Evolutionary conservation across 2,113 vertebrate genomes (phyloP).

Genomic region (Sceloporus undulatus): DNA sequence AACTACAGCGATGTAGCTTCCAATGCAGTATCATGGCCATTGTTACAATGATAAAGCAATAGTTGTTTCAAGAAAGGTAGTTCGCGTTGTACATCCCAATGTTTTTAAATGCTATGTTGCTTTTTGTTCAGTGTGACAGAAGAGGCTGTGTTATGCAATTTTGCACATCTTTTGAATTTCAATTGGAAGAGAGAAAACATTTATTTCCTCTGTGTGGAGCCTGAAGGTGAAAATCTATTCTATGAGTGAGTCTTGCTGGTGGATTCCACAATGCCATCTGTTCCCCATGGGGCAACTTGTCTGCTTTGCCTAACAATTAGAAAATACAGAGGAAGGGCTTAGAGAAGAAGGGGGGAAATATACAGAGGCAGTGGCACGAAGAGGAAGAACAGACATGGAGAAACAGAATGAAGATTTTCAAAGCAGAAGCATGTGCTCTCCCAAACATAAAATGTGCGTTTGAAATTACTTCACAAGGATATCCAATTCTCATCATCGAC

Average conservation of each 20-base stretch:
- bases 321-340: constrained; percentile 63
- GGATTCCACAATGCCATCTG: constrained; percentile 74
- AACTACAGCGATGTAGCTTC: too few species aligned
- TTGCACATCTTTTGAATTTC: constrained; percentile 62
- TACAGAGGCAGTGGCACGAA: constrained; percentile 45
- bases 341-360: constrained; percentile 48
- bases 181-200: constrained; percentile 69
- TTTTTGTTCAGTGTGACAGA: constrained; percentile 47
- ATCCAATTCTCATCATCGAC: constrained; percentile 10
- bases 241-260: constrained; percentile 66
- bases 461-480: constrained; percentile 22
- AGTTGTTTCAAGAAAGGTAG: constrained; percentile 35
- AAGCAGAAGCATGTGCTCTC: constrained; percentile 28
- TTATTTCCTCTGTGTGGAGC: constrained; percentile 71
- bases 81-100: constrained; percentile 46
- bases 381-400: constrained; percentile 36
- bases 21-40: too few species aligned
- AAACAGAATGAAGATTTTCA: constrained; percentile 46
- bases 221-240: constrained; percentile 72
- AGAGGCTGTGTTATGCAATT: constrained; percentile 47
- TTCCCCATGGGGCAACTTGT: constrained; percentile 73
- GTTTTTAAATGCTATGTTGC: constrained; percentile 29
- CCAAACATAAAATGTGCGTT: constrained; percentile 47
- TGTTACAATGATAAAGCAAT: background rate
- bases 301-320: constrained; percentile 71